These are phyloP conservation scores for Andrena bicolor DNA, from an alignment of 2,888 invertebrate species.

Conservation along the genomic window DNA sequence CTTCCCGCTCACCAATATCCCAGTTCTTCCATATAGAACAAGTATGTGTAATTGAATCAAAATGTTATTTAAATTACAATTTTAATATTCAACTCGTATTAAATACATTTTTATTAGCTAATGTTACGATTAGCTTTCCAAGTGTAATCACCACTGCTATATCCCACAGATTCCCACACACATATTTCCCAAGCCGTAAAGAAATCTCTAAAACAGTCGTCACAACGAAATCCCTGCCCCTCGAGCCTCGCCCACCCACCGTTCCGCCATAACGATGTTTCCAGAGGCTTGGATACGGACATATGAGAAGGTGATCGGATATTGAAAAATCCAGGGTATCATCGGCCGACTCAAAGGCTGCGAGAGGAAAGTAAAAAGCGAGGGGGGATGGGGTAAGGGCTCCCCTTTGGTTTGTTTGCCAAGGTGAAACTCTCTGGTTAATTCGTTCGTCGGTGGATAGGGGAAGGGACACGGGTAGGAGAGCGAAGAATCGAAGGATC, in stretches of 20 bases:
- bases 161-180: not conserved
- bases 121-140: not conserved
- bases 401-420: conserved; percentile 36
- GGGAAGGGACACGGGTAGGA: too few relatives aligned
- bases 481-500: conserved; percentile 48
- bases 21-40: too few relatives aligned
- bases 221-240: not conserved
- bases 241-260: not conserved
- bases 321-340: conserved; percentile 38
- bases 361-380: not conserved
- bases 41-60: too few relatives aligned
- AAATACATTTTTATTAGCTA: too few relatives aligned
- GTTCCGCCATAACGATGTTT: not conserved
- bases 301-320: conserved; percentile 46
- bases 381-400: not conserved
- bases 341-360: conserved; percentile 11
- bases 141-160: not conserved
- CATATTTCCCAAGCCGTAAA: too few relatives aligned
- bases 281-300: not conserved
- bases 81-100: too few relatives aligned
- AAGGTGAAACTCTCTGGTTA: conserved; percentile 49
- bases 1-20: too few relatives aligned
- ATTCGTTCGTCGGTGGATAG: conserved; percentile 27
- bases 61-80: too few relatives aligned
- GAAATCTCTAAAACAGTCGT: not conserved